A percentile compares a stretch with the other conserved stretches of the same genome.
Conservation (phyloP, 2,113 vertebrate genomes). For the Poecilia latipinna region DNA sequence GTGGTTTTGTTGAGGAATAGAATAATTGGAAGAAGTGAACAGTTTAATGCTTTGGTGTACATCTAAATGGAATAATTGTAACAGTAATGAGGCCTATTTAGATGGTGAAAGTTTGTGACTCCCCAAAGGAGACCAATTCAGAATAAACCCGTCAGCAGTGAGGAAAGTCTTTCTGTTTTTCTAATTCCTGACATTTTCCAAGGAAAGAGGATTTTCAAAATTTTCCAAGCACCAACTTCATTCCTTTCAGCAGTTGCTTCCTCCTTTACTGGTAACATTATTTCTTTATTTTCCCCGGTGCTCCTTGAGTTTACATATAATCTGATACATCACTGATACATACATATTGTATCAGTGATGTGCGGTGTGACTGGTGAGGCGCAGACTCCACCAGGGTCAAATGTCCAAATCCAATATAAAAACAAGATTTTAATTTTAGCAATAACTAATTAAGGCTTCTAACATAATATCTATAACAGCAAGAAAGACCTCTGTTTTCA, state of each 20-base stretch:
- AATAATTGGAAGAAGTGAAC: conserved; percentile 45
- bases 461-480: too few relatives aligned
- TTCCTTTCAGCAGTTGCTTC: not conserved
- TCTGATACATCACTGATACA: too few relatives aligned
- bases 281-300: too few relatives aligned
- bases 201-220: not conserved
- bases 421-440: too few relatives aligned
- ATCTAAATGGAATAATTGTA: conserved; percentile 50
- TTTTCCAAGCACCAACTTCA: not conserved
- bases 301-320: too few relatives aligned
- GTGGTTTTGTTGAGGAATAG: conserved; percentile 45
- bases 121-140: not conserved
- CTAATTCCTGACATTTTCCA: not conserved
- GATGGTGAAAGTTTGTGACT: conserved; percentile 33
- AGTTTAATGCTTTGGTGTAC: conserved; percentile 35
- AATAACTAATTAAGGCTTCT: too few relatives aligned
- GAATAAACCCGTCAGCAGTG: conserved; percentile 1
- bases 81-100: conserved; percentile 32
- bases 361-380: too few relatives aligned
- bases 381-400: too few relatives aligned
- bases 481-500: too few relatives aligned
- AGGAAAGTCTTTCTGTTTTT: conserved; percentile 8
- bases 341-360: too few relatives aligned
- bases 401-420: too few relatives aligned
- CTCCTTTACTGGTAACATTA: not conserved